Conservation (phyloP, 2,888 invertebrate genomes). For the Opisthograptis luteolata region DNA sequence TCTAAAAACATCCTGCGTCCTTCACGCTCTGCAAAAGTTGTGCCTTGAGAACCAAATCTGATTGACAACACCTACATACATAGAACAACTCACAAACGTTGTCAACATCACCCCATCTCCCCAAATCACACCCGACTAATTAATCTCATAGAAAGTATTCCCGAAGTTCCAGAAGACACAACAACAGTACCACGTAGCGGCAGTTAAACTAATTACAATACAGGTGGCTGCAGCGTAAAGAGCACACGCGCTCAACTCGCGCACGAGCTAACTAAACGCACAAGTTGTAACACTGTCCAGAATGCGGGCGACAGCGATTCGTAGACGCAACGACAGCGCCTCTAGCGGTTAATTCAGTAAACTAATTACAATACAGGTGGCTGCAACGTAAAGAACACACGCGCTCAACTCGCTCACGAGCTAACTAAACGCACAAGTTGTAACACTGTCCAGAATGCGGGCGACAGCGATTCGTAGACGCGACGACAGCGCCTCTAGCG, state of each 20-base stretch:
- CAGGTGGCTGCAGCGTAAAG: conserved; percentile 73
- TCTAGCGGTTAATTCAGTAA: conserved; percentile 49
- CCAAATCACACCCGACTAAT: conserved; percentile 5
- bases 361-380: conserved; percentile 79
- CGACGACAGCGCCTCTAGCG: conserved; percentile 28
- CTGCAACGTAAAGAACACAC: conserved; percentile 70
- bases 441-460: background rate
- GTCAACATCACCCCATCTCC: background rate
- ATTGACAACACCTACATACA: no score
- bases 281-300: conserved; percentile 43
- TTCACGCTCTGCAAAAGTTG: no score
- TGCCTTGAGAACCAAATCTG: no score
- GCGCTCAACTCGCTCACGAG: conserved; percentile 63
- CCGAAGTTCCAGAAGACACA: conserved; percentile 21
- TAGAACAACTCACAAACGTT: no score
- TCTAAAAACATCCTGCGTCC: no score
- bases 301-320: conserved; percentile 34
- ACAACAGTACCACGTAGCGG: conserved; percentile 46
- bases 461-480: background rate
- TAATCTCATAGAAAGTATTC: conserved; percentile 19
- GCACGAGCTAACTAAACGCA: conserved; percentile 60
- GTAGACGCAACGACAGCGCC: background rate
- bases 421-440: conserved; percentile 57
- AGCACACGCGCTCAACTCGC: conserved; percentile 70
- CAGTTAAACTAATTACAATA: conserved; percentile 79